phyloP scores from a whole-genome alignment of 2,113 vertebrate genomes.

The Ardeotis arabs region DNA sequence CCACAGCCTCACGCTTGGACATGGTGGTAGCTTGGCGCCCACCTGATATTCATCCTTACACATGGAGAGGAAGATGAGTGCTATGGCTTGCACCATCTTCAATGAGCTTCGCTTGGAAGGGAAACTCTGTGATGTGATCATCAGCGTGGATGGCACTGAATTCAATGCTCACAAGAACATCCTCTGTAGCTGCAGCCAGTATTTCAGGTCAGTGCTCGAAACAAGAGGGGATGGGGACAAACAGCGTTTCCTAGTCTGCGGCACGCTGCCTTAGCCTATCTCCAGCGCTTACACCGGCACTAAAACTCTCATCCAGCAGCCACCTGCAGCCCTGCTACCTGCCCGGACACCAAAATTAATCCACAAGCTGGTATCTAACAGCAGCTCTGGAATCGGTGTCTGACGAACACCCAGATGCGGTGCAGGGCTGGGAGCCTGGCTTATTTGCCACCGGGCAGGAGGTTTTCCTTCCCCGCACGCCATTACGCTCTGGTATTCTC shows the following conservation, averaged over 20 bases:
- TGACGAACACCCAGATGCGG: fast-evolving
- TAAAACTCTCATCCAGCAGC: neutral
- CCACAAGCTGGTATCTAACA: neutral
- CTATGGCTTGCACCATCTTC: constrained; percentile 74
- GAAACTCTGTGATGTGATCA: constrained; percentile 80
- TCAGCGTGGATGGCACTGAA: constrained; percentile 76
- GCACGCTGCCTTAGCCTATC: neutral
- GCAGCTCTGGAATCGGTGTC: neutral
- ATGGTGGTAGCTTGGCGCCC: constrained; percentile 17
- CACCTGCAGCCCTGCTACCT: neutral
- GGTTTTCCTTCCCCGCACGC: neutral
- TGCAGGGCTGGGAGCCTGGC: neutral
- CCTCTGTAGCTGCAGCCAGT: constrained; percentile 84
- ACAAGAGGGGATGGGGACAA: neutral
- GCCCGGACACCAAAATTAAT: neutral
- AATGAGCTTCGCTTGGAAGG: constrained; percentile 81
- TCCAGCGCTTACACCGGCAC: neutral
- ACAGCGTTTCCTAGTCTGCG: neutral
- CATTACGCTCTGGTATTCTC: neutral
- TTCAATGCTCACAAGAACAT: constrained; percentile 85
- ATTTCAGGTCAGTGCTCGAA: constrained; percentile 77
- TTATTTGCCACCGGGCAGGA: fast-evolving
- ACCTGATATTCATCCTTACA: constrained; percentile 15
- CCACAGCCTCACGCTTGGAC: constrained; percentile 23
- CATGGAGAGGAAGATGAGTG: constrained; percentile 76